These are phyloP conservation scores for Buphagus erythrorhynchus DNA, from an alignment of 2,797 vertebrate species.

Conservation along the genomic window DNA sequence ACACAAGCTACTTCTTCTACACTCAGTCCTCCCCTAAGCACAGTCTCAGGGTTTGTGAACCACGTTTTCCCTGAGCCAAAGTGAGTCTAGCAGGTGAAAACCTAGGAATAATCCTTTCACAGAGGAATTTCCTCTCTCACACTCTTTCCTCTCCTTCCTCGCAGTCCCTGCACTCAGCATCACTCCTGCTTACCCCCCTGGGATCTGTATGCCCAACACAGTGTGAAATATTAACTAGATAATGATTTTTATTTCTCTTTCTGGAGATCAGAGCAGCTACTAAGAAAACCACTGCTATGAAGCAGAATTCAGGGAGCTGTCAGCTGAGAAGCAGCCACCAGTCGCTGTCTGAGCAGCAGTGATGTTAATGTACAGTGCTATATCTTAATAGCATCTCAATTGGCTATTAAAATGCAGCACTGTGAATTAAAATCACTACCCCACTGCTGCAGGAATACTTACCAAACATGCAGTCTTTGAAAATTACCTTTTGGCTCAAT, in stretches of 20 bases:
- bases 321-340: neutral
- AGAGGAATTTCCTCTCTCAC: neutral
- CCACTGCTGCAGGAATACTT: neutral
- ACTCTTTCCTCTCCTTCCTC: neutral
- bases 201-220: neutral
- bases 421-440: constrained; percentile 37
- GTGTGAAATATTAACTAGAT: constrained; percentile 39
- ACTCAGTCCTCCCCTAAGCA: neutral
- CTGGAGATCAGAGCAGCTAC: neutral
- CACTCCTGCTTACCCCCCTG: neutral
- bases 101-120: neutral
- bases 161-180: fast-evolving
- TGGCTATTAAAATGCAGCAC: constrained; percentile 55
- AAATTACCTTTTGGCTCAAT: constrained; percentile 27
- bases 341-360: neutral
- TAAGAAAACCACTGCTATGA: neutral
- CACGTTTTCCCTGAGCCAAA: neutral
- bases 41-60: neutral
- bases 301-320: neutral
- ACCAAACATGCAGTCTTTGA: constrained; percentile 11
- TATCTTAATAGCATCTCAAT: constrained; percentile 56
- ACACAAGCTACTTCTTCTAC: neutral
- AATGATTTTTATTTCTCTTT: constrained; percentile 20
- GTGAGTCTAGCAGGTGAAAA: neutral
- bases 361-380: constrained; percentile 22